Evolutionary conservation across 2,888 invertebrate species (phyloP).

Genomic region (Endomychus coccineus): DNA sequence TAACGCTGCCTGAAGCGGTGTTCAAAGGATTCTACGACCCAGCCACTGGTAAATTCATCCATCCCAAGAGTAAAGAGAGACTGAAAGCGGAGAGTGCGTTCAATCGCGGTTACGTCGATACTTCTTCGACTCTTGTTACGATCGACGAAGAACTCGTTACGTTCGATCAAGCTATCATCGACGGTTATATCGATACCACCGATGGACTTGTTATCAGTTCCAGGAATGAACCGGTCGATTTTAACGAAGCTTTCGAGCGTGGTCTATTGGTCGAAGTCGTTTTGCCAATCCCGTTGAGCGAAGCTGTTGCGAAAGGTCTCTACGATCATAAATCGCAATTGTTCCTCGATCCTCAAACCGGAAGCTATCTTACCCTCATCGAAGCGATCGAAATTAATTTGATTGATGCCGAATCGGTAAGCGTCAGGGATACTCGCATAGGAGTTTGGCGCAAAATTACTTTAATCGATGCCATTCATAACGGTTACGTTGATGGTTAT

Average conservation of each 20-base stretch:
- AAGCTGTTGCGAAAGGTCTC: slow-evolving; percentile 73
- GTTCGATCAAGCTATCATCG: slow-evolving; percentile 73
- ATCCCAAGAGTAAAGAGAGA: slow-evolving; percentile 71
- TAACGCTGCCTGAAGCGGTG: slow-evolving; percentile 83
- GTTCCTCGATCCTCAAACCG: slow-evolving; percentile 76
- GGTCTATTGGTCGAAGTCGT: slow-evolving; percentile 75
- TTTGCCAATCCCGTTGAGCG: slow-evolving; percentile 72
- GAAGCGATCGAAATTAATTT: slow-evolving; percentile 76
- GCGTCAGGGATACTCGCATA: slow-evolving; percentile 68
- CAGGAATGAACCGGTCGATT: slow-evolving; percentile 55
- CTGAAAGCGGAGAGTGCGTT: slow-evolving; percentile 77
- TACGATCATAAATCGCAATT: slow-evolving; percentile 70
- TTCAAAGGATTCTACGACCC: slow-evolving; percentile 87
- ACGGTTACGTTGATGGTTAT: slow-evolving; percentile 65
- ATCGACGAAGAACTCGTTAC: slow-evolving; percentile 74
- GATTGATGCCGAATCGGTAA: slow-evolving; percentile 77
- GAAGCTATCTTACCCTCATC: slow-evolving; percentile 67
- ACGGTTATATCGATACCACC: slow-evolving; percentile 67
- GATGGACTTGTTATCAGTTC: slow-evolving; percentile 62
- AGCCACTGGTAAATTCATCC: slow-evolving; percentile 72
- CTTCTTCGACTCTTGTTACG: slow-evolving; percentile 77
- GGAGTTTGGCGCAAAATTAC: slow-evolving; percentile 72
- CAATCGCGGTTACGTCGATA: slow-evolving; percentile 75
- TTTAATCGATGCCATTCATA: slow-evolving; percentile 69
- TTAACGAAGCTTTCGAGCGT: slow-evolving; percentile 77